Evolutionary conservation across 2,888 invertebrate species (phyloP).

Genomic region (Clusia tigrina): DNA sequence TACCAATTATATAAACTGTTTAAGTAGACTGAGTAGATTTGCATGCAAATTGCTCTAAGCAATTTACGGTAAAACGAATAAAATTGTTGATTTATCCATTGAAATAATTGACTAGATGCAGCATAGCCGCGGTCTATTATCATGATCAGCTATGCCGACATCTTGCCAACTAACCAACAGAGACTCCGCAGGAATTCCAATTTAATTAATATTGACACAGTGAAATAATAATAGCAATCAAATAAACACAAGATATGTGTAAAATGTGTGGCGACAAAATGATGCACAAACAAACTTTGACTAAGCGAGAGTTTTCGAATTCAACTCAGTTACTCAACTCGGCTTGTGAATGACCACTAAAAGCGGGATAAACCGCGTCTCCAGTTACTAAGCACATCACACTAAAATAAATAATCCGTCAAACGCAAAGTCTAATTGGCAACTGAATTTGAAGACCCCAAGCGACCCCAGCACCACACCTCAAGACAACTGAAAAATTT

Average conservation of each 20-base stretch:
- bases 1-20: too few species aligned
- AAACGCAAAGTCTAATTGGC: slow-evolving; percentile 60
- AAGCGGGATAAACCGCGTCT: neutral
- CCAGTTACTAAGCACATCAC: neutral
- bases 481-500: slow-evolving; percentile 42
- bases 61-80: too few species aligned
- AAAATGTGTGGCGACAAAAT: slow-evolving; percentile 8
- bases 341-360: too few species aligned
- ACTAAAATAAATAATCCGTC: slow-evolving; percentile 49
- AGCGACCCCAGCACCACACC: slow-evolving; percentile 62
- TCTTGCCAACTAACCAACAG: slow-evolving; percentile 65
- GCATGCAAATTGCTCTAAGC: too few species aligned
- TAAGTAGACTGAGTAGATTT: too few species aligned
- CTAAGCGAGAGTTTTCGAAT: slow-evolving; percentile 4
- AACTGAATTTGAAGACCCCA: slow-evolving; percentile 59
- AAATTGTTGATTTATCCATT: slow-evolving; percentile 54
- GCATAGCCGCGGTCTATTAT: slow-evolving; percentile 62
- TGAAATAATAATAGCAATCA: slow-evolving; percentile 3
- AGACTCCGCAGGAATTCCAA: slow-evolving; percentile 35
- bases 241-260: slow-evolving; percentile 17
- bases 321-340: too few species aligned
- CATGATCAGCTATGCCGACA: slow-evolving; percentile 66
- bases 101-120: slow-evolving; percentile 65
- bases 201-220: neutral
- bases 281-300: slow-evolving; percentile 29